These are phyloP conservation scores for Opisthocomus hoazin DNA, from an alignment of 2,113 vertebrate species.

Conservation along the genomic window DNA sequence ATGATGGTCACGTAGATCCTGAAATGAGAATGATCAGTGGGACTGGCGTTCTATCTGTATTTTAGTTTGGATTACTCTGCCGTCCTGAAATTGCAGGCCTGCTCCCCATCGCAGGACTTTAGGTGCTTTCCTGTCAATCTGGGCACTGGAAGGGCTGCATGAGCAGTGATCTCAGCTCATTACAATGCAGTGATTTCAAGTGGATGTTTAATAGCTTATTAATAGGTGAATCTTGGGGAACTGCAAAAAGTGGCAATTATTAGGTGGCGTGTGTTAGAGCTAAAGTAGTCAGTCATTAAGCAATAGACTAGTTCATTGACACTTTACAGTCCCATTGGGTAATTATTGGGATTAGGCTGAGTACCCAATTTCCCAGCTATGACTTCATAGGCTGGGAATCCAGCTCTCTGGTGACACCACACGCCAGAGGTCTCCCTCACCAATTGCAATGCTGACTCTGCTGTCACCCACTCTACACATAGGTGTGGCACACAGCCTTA, in stretches of 20 bases:
- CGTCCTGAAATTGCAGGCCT: not conserved
- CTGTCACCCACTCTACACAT: not conserved
- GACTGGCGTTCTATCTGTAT: not conserved
- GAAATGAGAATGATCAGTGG: not conserved
- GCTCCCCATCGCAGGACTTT: not conserved
- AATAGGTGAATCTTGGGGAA: slow-evolving; percentile 27
- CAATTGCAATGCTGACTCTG: not conserved
- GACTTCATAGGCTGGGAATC: slow-evolving; percentile 54
- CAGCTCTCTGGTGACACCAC: not conserved
- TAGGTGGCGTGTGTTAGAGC: not conserved
- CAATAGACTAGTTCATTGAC: not conserved
- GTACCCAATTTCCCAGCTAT: slow-evolving; percentile 24
- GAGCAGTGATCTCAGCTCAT: slow-evolving; percentile 23
- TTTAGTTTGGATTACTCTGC: not conserved
- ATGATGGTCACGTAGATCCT: not conserved
- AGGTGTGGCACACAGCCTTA: not conserved
- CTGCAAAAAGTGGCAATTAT: not conserved
- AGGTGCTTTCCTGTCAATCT: slow-evolving; percentile 25
- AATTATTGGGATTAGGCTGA: slow-evolving; percentile 29
- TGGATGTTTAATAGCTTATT: slow-evolving; percentile 22
- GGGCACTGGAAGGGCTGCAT: not conserved
- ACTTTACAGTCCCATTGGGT: slow-evolving; percentile 17
- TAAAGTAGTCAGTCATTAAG: not conserved
- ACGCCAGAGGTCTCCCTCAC: not conserved
- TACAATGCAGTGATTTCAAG: slow-evolving; percentile 15